A percentile compares a stretch with the other conserved stretches of the same genome.
These are phyloP conservation scores for Dreissena rostriformis DNA, from an alignment of 1,140 invertebrate species.

Conservation along the genomic window DNA sequence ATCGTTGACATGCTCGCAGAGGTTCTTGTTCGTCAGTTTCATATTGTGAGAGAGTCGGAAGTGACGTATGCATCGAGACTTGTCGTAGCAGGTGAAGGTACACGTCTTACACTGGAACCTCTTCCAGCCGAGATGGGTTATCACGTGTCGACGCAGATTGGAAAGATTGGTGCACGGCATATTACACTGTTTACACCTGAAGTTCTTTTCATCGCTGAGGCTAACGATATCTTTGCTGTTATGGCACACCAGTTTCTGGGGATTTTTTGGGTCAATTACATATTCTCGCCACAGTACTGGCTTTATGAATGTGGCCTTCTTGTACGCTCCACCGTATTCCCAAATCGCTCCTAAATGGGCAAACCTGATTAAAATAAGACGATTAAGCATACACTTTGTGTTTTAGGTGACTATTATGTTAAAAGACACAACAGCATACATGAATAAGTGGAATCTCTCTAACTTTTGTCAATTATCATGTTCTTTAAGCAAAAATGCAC, in stretches of 20 bases:
- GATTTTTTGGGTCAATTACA: slow-evolving; percentile 37
- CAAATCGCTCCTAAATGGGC: slow-evolving; percentile 64
- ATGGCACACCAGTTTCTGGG: slow-evolving; percentile 60
- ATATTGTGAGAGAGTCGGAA: slow-evolving; percentile 71
- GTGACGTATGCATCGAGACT: slow-evolving; percentile 78
- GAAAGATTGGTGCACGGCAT: slow-evolving; percentile 74
- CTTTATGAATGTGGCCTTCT: slow-evolving; percentile 32
- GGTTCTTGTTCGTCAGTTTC: slow-evolving; percentile 46
- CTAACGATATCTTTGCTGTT: slow-evolving; percentile 65
- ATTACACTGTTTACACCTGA: slow-evolving; percentile 79
- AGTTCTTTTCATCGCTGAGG: slow-evolving; percentile 73
- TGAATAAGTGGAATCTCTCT: too few species aligned
- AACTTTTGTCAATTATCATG: too few species aligned
- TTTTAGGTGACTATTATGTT: too few species aligned
- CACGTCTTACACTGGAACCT: slow-evolving; percentile 81
- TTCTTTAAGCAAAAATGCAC: too few species aligned
- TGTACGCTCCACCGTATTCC: slow-evolving; percentile 65
- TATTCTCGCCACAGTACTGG: slow-evolving; percentile 37
- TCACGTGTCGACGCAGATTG: slow-evolving; percentile 80
- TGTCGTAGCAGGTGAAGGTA: slow-evolving; percentile 77
- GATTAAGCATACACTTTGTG: not conserved
- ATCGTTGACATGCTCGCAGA: slow-evolving; percentile 68
- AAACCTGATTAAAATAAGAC: slow-evolving; percentile 13
- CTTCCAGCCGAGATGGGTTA: slow-evolving; percentile 81
- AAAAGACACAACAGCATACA: too few species aligned